Percentiles rank a stretch among this genome's conserved stretches.
Conservation (phyloP, 37 sponge, comb jelly and placozoan genomes). For the Trichoplax adhaerens region DNA sequence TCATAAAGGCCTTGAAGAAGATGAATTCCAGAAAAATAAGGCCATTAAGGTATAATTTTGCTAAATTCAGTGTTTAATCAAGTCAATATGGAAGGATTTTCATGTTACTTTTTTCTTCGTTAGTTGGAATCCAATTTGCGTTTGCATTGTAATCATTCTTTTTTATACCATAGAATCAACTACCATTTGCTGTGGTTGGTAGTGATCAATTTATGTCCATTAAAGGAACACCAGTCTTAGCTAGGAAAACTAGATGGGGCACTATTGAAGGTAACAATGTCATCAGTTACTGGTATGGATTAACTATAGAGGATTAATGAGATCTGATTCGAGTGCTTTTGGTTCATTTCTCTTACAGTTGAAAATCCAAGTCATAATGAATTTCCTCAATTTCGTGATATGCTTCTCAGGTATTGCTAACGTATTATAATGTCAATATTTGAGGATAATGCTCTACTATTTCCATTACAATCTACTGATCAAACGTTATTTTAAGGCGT, state of each 20-base stretch:
- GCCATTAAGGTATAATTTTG: background rate
- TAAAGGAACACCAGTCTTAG: slow-evolving; percentile 59
- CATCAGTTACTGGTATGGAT: too few relatives aligned
- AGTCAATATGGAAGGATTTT: background rate
- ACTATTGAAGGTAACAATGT: slow-evolving; percentile 37
- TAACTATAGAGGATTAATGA: too few relatives aligned
- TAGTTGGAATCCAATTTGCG: background rate
- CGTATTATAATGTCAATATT: background rate
- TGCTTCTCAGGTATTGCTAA: slow-evolving; percentile 73
- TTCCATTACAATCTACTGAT: background rate
- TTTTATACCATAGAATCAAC: slow-evolving; percentile 27
- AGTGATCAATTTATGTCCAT: slow-evolving; percentile 12
- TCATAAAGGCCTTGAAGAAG: background rate
- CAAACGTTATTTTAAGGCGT: background rate
- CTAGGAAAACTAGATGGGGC: slow-evolving; percentile 93
- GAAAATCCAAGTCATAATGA: slow-evolving; percentile 94
- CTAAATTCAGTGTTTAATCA: background rate
- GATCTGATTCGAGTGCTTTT: too few relatives aligned
- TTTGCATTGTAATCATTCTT: background rate
- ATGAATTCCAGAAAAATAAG: background rate
- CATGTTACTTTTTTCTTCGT: background rate
- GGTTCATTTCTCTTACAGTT: slow-evolving; percentile 7
- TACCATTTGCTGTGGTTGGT: slow-evolving; percentile 94
- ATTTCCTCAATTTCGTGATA: slow-evolving; percentile 83
- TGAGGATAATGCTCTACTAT: background rate